Evolutionary conservation across 2,888 invertebrate species (phyloP), one percentile per base, ranked within the genome.

Genomic region (Stenodema calcarata): DNA sequence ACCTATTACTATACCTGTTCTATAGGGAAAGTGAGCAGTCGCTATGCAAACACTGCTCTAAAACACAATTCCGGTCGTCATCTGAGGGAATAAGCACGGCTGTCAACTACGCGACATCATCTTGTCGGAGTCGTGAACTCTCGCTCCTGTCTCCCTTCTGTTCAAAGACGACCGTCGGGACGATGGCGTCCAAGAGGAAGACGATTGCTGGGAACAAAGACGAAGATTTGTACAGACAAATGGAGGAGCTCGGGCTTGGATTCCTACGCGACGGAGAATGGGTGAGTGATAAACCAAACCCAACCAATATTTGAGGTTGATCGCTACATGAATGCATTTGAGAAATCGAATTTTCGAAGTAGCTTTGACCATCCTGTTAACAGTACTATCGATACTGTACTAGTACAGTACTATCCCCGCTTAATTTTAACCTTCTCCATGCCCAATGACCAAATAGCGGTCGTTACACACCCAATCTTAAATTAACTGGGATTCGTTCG

Each of bases 241-340:
- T 86, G 80, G 86, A 86, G 42, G 86, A 86, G 23, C 86, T 86
- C 28, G 86, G 86, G 7, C 35, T 86, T 16, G 86, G 86, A 4
- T 86, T 79, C 42, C 23, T 86, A 1, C 41, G 69, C 4, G 47
- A 86, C 80, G 86, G 86, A 0, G 86, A 79, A 28, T 86, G 86
- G 86, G 86, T 86, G 44, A 82, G 82, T 18, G 44, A 3, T 14
- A 27, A 62, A 35, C 35, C 35, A 2, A 35, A 35, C 2, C 35
- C 35, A 2, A 35, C 35, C 35, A 35, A 35, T 35, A 35, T 35
- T 7, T 35, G 7, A 35, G n/a, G n/a, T n/a, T n/a, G n/a, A n/a
- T n/a, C n/a, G n/a, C 35, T 35, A 2, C 35, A 35, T 7, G 7
- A 2, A 4, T 35, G 35, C 7, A 35, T 4, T 35, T 2, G 35